Conservation (phyloP, 2,113 vertebrate genomes). For the Gobius niger region DNA sequence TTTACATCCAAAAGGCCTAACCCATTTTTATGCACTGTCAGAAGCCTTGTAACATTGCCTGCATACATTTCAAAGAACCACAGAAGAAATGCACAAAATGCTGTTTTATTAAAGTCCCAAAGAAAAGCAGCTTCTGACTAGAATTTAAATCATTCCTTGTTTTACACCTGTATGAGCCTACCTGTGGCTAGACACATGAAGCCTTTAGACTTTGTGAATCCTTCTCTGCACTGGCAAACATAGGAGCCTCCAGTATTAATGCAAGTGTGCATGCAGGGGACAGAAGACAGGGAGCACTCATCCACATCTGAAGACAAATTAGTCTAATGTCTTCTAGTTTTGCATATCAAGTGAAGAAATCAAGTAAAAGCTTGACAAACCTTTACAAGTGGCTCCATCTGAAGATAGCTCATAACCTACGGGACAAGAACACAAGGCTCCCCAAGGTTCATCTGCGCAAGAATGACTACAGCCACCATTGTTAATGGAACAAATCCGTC, state of each 20-base stretch:
- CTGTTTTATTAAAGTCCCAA: not conserved
- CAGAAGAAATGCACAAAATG: no score
- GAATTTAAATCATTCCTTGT: not conserved
- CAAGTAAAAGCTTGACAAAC: conserved; percentile 53
- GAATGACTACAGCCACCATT: conserved; percentile 83
- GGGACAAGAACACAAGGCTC: conserved; percentile 79
- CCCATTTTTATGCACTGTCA: conserved; percentile 68
- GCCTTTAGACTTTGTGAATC: conserved; percentile 70
- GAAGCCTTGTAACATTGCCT: conserved; percentile 78
- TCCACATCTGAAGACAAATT: conserved; percentile 77
- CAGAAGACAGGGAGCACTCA: conserved; percentile 79
- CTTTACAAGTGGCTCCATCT: conserved; percentile 78
- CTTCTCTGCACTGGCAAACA: conserved; percentile 78
- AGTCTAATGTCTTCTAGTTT: not conserved
- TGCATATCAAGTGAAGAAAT: no score
- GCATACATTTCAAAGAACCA: not conserved
- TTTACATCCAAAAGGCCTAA: conserved; percentile 77
- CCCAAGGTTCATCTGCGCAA: conserved; percentile 79
- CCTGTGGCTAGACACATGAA: conserved; percentile 78
- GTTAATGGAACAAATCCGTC: conserved; percentile 76
- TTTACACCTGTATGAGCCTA: conserved; percentile 32
- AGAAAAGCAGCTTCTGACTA: not conserved
- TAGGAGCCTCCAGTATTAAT: conserved; percentile 78
- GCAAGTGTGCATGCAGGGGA: conserved; percentile 83
- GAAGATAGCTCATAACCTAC: conserved; percentile 76